Evolutionary conservation across 1,140 invertebrate species (phyloP), one percentile per base, ranked within the genome.

Genomic region (Gonioctena quinquepunctata): DNA sequence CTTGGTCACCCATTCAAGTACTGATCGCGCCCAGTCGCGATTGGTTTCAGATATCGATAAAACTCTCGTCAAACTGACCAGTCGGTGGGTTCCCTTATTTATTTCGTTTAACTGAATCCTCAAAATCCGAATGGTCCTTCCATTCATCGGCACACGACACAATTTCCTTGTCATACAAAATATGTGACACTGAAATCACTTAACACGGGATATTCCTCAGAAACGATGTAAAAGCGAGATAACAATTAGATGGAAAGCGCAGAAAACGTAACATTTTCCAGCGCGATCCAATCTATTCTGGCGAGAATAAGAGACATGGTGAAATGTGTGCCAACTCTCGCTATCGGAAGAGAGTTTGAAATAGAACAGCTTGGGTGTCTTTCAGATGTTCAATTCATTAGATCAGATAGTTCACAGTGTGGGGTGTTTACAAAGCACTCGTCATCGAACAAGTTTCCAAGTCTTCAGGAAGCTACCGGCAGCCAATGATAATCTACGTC

Each of bases 371-470:
- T 74, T 71, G 75, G 71, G 69, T 75, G 75, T 78, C 76, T 78
- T 76, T 76, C 76, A 76, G 73, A 76, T 77, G 77, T 80, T 80
- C 79, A 80, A 80, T 80, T 77, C 79, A 77, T 77, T 76, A 77
- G 73, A 80, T 80, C 79, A 77, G 77, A 80, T 80, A 79, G 72
- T 74, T 78, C 72, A 77, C 77, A 77, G 78, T 76, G 63, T 71
- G 68, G 78, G 77, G 78, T 76, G 76, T 76, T 69, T 65, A 77
- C 77, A 78, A 79, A 75, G 77, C 71, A 69, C 69, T 73, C 75
- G 76, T 78, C 76, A 76, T 71, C 76, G 76, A 74, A 72, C 76
- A 80, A 81, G 77, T 81, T 81, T 79, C 78, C 77, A 81, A 78
- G 72, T 79, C 77, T 76, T 69, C 77, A 76, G 79, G 79, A 81